phyloP scores from a whole-genome alignment of 2,888 invertebrate genomes.

The Pachliopta kotzebuea region DNA sequence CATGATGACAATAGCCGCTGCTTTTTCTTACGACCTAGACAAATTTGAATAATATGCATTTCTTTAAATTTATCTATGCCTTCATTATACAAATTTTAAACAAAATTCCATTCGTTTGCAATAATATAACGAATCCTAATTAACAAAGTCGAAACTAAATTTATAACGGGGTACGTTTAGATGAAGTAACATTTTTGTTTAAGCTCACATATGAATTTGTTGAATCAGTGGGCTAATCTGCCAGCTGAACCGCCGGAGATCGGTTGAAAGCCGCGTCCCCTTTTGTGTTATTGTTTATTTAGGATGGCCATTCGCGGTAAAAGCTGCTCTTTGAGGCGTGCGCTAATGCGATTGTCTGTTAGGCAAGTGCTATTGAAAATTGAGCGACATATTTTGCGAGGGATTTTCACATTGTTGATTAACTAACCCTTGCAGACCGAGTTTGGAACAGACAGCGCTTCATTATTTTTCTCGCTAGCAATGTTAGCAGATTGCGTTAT shows the following conservation, averaged over 20 bases:
- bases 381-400: conserved; percentile 26
- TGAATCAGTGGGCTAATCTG: conserved; percentile 73
- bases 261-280: conserved; percentile 75
- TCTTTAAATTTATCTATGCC: too few species aligned
- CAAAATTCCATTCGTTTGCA: too few species aligned
- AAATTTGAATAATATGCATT: too few species aligned
- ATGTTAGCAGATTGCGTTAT: too few species aligned
- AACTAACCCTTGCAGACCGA: not conserved
- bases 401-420: conserved; percentile 19
- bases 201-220: conserved; percentile 45
- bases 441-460: too few species aligned
- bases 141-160: not conserved
- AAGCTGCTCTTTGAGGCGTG: conserved; percentile 74
- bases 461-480: too few species aligned
- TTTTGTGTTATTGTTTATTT: conserved; percentile 77
- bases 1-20: too few species aligned
- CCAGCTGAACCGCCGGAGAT: conserved; percentile 75
- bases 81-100: too few species aligned
- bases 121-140: not conserved
- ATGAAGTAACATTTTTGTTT: conserved; percentile 26
- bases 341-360: conserved; percentile 72
- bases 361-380: conserved; percentile 50
- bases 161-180: not conserved
- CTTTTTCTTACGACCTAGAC: too few species aligned
- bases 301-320: conserved; percentile 73